Evolutionary conservation across 2,113 vertebrate species (phyloP).

Genomic region (Cyprinus carpio): DNA sequence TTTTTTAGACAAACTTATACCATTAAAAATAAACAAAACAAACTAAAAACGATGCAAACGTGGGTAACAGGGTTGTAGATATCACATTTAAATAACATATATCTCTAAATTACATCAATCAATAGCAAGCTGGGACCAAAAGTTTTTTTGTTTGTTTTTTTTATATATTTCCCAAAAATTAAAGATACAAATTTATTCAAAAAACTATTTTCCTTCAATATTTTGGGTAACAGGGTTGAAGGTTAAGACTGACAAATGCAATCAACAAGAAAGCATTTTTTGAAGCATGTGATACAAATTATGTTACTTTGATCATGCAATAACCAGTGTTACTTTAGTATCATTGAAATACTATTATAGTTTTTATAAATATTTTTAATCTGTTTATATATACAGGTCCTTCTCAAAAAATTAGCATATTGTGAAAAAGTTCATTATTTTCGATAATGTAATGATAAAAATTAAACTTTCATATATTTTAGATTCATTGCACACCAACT

Average conservation of each 20-base stretch:
- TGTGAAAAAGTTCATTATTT: too few species aligned
- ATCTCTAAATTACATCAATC: background rate
- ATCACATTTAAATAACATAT: background rate
- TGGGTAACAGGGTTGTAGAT: background rate
- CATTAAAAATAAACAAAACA: background rate
- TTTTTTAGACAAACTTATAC: background rate
- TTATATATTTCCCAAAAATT: too few species aligned
- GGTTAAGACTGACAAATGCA: background rate
- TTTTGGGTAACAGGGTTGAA: background rate
- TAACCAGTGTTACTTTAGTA: too few species aligned
- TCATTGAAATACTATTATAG: too few species aligned
- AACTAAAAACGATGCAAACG: background rate
- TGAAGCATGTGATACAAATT: background rate
- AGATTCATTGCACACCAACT: too few species aligned
- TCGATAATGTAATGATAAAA: too few species aligned
- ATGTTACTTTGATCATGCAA: background rate
- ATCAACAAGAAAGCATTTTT: background rate
- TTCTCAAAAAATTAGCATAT: too few species aligned
- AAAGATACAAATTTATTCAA: too few species aligned
- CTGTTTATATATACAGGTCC: too few species aligned
- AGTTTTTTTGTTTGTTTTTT: background rate
- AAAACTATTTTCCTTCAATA: too few species aligned
- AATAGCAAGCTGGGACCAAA: background rate
- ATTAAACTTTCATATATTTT: too few species aligned
- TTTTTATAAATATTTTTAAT: too few species aligned